Percentiles rank a stretch among this genome's conserved stretches.
Conservation (phyloP, 2,797 vertebrate species). For the Argentina silus region DNA sequence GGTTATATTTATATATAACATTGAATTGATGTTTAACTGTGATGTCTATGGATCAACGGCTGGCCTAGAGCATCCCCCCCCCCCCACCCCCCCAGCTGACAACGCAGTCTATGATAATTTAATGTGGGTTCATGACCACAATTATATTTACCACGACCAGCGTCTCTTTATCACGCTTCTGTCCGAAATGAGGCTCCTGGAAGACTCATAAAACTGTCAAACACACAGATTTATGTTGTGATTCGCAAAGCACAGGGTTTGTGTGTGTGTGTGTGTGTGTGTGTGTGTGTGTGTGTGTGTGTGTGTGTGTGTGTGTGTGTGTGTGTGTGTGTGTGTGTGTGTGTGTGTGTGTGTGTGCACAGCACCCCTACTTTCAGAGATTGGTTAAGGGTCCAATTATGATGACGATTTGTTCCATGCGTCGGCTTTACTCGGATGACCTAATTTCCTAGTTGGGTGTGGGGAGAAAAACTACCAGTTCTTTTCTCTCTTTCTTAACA, state of each 20-base stretch:
- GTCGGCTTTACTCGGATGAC: slow-evolving; percentile 74
- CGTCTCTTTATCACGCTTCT: slow-evolving; percentile 66
- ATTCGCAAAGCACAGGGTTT: slow-evolving; percentile 22
- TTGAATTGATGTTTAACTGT: too few species aligned
- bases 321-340: slow-evolving; percentile 18
- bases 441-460: slow-evolving; percentile 73
- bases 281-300: too few species aligned
- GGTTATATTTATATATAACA: too few species aligned
- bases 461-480: slow-evolving; percentile 28
- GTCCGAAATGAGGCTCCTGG: slow-evolving; percentile 70
- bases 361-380: slow-evolving; percentile 60
- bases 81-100: slow-evolving; percentile 22
- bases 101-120: too few species aligned
- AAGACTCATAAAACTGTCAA: slow-evolving; percentile 71
- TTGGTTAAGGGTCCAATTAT: slow-evolving; percentile 78
- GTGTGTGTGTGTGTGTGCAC: slow-evolving; percentile 30
- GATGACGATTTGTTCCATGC: slow-evolving; percentile 73
- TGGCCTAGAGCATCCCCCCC: slow-evolving; percentile 12
- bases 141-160: slow-evolving; percentile 72
- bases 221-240: slow-evolving; percentile 65
- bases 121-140: slow-evolving; percentile 73
- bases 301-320: slow-evolving; percentile 34
- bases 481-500: slow-evolving; percentile 1
- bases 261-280: too few species aligned
- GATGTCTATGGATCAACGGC: slow-evolving; percentile 36